Percentiles rank a stretch among this genome's conserved stretches.
Conservation (phyloP, 2,113 vertebrate genomes). For the Myrmecobius fasciatus region DNA sequence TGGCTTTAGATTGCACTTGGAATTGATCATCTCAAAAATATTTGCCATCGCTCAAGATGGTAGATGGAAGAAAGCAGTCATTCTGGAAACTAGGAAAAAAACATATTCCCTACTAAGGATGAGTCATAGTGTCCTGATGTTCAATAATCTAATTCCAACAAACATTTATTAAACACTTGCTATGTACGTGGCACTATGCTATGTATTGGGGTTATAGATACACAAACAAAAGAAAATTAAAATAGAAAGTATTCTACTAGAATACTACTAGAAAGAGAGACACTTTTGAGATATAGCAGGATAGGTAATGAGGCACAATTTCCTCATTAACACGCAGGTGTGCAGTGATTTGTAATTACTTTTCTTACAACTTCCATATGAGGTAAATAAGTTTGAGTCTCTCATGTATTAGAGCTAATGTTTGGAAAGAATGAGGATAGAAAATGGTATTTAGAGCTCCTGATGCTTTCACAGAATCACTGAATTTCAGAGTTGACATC, state of each 20-base stretch:
- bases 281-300: not conserved
- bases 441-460: not conserved
- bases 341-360: not conserved
- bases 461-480: not conserved
- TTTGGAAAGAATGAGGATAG: constrained; percentile 7
- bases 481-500: not conserved
- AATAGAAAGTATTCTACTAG: not conserved
- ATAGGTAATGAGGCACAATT: not conserved
- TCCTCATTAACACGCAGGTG: not conserved
- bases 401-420: not conserved
- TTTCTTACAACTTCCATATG: not conserved
- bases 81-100: not conserved
- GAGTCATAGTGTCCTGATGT: not conserved
- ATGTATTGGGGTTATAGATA: not conserved
- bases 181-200: not conserved
- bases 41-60: not conserved
- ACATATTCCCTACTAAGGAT: not conserved
- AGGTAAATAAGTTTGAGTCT: not conserved
- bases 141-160: not conserved
- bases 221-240: not conserved
- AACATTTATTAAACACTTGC: not conserved
- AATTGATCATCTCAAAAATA: not conserved
- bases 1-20: not conserved
- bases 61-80: not conserved
- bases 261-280: accelerated